Base-by-base conservation (phyloP, 2,797 vertebrate genomes). In the Nothura maculosa region DNA sequence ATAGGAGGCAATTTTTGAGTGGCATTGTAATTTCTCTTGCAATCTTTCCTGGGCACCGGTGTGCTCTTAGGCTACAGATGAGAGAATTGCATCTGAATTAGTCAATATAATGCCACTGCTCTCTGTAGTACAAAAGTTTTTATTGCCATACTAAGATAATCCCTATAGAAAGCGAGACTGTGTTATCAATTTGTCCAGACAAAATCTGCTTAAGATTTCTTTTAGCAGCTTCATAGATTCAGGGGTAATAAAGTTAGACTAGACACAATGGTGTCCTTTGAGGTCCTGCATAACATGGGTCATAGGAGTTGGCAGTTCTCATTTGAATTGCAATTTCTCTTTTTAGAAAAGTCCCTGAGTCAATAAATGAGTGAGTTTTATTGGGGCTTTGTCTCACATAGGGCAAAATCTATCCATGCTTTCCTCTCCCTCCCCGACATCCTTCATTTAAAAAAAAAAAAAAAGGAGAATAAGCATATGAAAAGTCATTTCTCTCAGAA, bases 1-100 rank as follows among this genome's bases (percentile, higher is more conserved):
- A 94, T 92, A 0, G 14, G 43, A 90, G 17, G 32, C 67, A 63
- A 32, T 81, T 96, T 64, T 58, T 89, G 92, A 87, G 77, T 8
- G 9, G 58, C 0, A 4, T 13, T 3, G 5, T 32, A 62, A 90
- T 85, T 93, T 89, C 75, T 81, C 48, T 40, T 78, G 36, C 7
- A 16, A 8, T 84, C 32, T 66, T 38, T 30, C 43, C 57, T 45
- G 5, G 75, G 82, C 69, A 30, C 18, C 0, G 21, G 12, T 1
- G 4, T 66, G 82, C 80, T 50, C 50, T 73, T 74, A 25, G 3
- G 8, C 32, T 64, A 36, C 2, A 6, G 47, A 43, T 2, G 66
- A 42, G 10, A 69, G 72, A 73, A 50, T 7, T 32, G 63, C 77
- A 27, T 69, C 80, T 48, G 78, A 70, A 43, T 36, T n/a, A 60